These are phyloP conservation scores for Molorchus minor DNA, from an alignment of 2,888 invertebrate species.

Conservation along the genomic window DNA sequence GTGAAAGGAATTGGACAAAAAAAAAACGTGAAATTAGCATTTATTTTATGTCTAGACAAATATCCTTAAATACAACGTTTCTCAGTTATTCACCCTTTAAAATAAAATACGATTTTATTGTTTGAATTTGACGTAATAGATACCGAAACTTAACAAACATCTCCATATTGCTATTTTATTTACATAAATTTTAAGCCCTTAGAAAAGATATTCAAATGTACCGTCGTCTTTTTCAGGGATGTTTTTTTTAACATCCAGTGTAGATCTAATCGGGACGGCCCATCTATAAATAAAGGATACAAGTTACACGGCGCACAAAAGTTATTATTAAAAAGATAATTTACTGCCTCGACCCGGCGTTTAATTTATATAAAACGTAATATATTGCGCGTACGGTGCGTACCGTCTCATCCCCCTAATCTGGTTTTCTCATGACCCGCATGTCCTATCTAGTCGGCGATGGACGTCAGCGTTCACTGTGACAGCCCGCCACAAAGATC, in stretches of 20 bases:
- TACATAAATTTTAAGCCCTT: no score
- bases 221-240: no score
- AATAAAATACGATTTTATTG: no score
- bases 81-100: no score
- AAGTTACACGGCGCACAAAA: slow-evolving; percentile 29
- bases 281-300: slow-evolving; percentile 36
- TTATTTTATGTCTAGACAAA: no score
- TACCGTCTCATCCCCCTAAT: slow-evolving; percentile 42
- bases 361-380: slow-evolving; percentile 52
- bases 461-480: slow-evolving; percentile 43
- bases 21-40: no score
- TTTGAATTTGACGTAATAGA: no score
- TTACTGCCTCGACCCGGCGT: slow-evolving; percentile 41
- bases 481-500: slow-evolving; percentile 62
- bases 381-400: slow-evolving; percentile 43
- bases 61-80: no score
- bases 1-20: no score
- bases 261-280: slow-evolving; percentile 34
- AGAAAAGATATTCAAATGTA: no score
- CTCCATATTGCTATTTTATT: no score
- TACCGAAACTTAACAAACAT: no score
- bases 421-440: slow-evolving; percentile 51
- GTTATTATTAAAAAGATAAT: slow-evolving; percentile 42
- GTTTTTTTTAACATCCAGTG: neutral
- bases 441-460: slow-evolving; percentile 37